phyloP scores from a whole-genome alignment of 2,113 vertebrate species.

The Loxodonta africana region DNA sequence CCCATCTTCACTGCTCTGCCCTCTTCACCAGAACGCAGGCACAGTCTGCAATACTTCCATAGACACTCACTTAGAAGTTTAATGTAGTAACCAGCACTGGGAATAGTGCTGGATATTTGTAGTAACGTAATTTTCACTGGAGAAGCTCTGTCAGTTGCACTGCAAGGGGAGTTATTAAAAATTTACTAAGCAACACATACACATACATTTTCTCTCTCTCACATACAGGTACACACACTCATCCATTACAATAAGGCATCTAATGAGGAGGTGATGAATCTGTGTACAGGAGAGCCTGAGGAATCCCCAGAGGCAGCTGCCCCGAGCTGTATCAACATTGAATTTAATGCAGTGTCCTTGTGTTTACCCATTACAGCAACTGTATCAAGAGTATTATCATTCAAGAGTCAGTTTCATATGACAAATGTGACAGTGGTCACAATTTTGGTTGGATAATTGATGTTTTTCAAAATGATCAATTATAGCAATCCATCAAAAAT shows the following conservation, averaged over 20 bases:
- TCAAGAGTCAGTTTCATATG: neutral
- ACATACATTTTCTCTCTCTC: neutral
- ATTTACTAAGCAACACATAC: neutral
- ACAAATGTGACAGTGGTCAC: too few species aligned
- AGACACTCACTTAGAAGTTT: neutral
- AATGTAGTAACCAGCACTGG: constrained; percentile 25
- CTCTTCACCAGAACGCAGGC: neutral
- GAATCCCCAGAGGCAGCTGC: neutral
- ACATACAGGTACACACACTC: neutral
- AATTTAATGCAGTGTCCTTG: neutral
- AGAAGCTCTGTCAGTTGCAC: neutral
- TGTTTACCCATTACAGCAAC: neutral
- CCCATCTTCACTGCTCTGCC: neutral
- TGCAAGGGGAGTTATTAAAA: constrained; percentile 74
- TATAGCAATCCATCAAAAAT: neutral
- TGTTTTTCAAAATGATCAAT: neutral
- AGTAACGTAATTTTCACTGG: neutral
- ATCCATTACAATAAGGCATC: neutral
- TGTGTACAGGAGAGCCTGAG: neutral
- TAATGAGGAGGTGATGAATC: neutral
- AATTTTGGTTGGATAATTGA: neutral
- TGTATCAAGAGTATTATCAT: neutral
- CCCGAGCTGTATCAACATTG: neutral
- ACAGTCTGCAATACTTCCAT: neutral
- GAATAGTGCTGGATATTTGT: constrained; percentile 32